Base-by-base conservation (phyloP, 2,797 vertebrate genomes). In the Parauchenoglanis ngamensis region DNA sequence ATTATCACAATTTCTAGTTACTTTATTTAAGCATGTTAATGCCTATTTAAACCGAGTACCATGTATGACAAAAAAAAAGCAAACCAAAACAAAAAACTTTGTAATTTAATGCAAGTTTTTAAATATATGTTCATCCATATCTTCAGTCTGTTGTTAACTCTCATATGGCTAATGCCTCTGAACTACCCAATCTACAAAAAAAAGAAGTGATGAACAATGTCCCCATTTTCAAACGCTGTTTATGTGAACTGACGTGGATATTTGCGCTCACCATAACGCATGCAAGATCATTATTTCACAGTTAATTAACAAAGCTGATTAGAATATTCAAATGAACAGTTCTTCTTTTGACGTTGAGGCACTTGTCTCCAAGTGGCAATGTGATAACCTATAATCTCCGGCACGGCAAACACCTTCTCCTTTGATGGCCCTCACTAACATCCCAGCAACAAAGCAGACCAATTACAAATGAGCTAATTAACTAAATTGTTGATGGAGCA, bases 391-490 rank as follows among this genome's bases (percentile, higher is more conserved):
- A 94, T 96, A 96, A 96, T 97, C 96, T 95, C 93, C 95, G 94
- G 97, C 94, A 93, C 96, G 95, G 97, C 97, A 98, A 99, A 99
- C 97, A 99, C 97, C 97, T 97, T 97, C 96, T 97, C 96, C 94
- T 98, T 96, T 98, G 96, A 98, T 98, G 97, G 97, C 96, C 96
- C 94, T 96, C 96, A 95, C 97, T 96, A 97, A 98, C 97, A 97
- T 98, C 96, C 96, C 94, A 95, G 97, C 97, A 98, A 99, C 97
- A 98, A 98, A 97, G 97, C 96, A 96, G 96, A 95, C 97, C 97
- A 97, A 98, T 99, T 99, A 98, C 97, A 99, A 99, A 98, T 98
- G 97, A 99, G 97, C 97, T 99, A 99, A 99, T 99, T 99, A 99
- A 98, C 97, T 98, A 98, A 99, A 98, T 98, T 99, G 98, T 98